phyloP scores from a whole-genome alignment of 2,797 vertebrate genomes.

The Scolopax bukidnonensis region DNA sequence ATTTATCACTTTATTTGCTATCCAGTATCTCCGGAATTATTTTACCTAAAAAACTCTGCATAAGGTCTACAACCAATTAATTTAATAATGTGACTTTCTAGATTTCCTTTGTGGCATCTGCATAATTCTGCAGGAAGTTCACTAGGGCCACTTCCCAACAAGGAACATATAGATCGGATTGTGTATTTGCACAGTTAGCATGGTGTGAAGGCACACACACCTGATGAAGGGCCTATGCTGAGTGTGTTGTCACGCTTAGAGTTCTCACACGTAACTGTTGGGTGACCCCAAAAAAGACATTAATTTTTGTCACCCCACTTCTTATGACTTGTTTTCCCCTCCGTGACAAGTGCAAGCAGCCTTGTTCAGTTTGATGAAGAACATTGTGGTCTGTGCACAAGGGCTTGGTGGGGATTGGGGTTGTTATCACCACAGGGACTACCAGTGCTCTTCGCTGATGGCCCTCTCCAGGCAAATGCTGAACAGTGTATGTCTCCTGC shows the following conservation, averaged over 20 bases:
- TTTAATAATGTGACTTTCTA: not conserved
- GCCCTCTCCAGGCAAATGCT: not conserved
- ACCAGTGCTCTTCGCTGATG: not conserved
- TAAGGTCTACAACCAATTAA: not conserved
- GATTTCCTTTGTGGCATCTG: not conserved
- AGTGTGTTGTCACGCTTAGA: not conserved
- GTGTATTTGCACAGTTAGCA: not conserved
- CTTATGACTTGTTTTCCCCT: not conserved
- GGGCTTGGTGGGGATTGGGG: rapidly evolving
- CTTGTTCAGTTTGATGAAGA: not conserved
- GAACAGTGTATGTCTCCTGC: not conserved
- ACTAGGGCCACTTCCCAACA: not conserved
- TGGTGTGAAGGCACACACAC: not conserved
- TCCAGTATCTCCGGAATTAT: not conserved
- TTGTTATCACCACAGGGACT: not conserved
- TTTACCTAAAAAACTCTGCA: not conserved
- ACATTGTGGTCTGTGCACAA: not conserved
- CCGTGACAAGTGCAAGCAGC: not conserved
- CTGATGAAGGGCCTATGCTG: not conserved
- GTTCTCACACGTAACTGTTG: not conserved
- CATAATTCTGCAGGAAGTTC: not conserved
- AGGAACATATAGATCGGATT: not conserved
- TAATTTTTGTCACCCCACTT: not conserved
- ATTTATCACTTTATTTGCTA: not conserved
- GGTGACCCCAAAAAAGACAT: not conserved